These are phyloP conservation scores for Sapajus apella DNA, from an alignment of 2,113 vertebrate genomes.

Conservation along the genomic window DNA sequence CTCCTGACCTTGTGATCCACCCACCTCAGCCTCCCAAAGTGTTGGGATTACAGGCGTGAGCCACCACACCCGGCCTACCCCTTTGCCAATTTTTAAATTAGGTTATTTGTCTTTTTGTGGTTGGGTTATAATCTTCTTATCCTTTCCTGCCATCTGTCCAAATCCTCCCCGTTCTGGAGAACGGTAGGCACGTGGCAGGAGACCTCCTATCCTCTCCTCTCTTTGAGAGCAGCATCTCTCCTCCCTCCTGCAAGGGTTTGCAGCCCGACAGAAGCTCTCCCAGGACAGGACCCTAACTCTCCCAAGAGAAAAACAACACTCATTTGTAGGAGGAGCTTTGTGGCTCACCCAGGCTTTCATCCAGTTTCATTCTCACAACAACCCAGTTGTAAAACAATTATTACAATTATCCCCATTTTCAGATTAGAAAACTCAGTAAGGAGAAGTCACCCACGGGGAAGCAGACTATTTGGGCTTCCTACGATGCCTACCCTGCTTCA, in stretches of 20 bases:
- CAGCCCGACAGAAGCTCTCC: not conserved
- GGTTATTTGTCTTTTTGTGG: not conserved
- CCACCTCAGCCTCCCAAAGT: too few relatives aligned
- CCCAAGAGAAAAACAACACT: not conserved
- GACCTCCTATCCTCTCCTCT: not conserved
- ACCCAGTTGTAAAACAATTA: not conserved
- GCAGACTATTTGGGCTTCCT: not conserved
- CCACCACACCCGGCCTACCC: too few relatives aligned
- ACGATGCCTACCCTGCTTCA: not conserved
- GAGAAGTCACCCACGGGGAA: not conserved
- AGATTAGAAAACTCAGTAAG: not conserved
- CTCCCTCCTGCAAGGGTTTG: not conserved
- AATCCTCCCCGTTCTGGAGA: not conserved
- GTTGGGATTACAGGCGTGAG: too few relatives aligned
- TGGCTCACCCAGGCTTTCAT: not conserved
- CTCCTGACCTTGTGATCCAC: too few relatives aligned
- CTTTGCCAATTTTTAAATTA: not conserved
- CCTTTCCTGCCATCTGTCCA: not conserved
- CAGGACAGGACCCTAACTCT: not conserved
- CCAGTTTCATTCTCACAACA: not conserved
- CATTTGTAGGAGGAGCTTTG: rapidly evolving
- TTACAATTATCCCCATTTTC: not conserved
- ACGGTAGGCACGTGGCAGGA: not conserved
- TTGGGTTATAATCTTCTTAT: not conserved
- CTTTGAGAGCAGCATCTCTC: not conserved